Evolutionary conservation across 2,113 vertebrate species (phyloP), one percentile per base, ranked within the genome.

Genomic region (Misgurnus anguillicaudatus): DNA sequence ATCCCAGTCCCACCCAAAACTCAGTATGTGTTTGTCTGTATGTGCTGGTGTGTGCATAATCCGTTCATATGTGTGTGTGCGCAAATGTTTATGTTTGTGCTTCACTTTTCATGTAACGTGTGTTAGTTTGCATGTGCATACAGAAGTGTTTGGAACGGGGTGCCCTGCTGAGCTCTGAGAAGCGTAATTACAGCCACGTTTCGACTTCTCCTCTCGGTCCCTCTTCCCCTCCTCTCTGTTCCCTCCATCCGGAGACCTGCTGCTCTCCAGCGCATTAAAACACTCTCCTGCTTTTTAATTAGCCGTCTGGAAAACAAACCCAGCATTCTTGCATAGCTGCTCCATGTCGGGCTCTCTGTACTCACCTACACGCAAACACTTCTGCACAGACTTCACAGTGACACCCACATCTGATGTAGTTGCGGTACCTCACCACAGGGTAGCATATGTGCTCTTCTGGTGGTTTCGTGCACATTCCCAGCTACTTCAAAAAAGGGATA

Each of bases 211-310:
- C 68, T 42, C 80, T 75, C 85, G 79, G 21, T 65, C 55, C 21
- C 36, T 61, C 77, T 80, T 72, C 66, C 76, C 79, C 67, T 84
- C 80, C 80, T 67, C 48, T 79, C 68, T 62, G 78, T 83, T 89
- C 80, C 86, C 89, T 85, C 82, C 91, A 92, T 92, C 92, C 90
- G 91, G 92, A 87, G 88, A 87, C 91, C 91, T 89, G 92, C 91
- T 92, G 92, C 87, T 92, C 80, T 85, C 82, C 90, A 92, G 87
- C 87, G 81, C 80, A 84, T 91, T 92, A 89, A 92, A 93, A 91
- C 81, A 84, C 87, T 87, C 85, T 88, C 62, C 86, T 86, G 83
- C 73, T 86, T 88, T 89, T 92, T 93, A 92, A 93, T 93, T 91
- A 92, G 90, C 88, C 85, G 88, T 84, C 89, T 90, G 86, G 87